Base-by-base conservation (phyloP, 2,113 vertebrate genomes). In the Tretioscincus oriximinensis region DNA sequence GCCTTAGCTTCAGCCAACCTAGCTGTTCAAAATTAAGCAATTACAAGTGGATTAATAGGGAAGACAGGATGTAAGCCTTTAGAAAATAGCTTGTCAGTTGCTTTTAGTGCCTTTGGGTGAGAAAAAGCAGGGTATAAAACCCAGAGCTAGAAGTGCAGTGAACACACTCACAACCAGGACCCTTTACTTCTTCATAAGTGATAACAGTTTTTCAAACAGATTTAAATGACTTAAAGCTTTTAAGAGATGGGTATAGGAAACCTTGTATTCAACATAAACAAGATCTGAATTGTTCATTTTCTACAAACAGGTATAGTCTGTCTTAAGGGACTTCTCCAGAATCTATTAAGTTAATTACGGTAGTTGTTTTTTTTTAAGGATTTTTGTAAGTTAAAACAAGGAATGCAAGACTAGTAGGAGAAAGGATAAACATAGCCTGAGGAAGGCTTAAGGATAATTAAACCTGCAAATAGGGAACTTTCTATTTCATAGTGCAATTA, bases 211-310 rank as follows among this genome's bases (percentile, higher is more conserved):
- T 7, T 0, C 47, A 18, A 1, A 14, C 51, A 54, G 5, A 79
- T 84, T 80, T 11, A 35, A 35, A 74, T 63, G 77, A 51, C 4
- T 51, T 73, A 3, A 54, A 31, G 71, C 83, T 85, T 41, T 78
- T 16, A 45, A 69, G 76, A 72, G 41, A 18, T 63, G n/a, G 1
- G 6, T 31, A 12, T 51, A 8, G 7, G 22, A 4, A 14, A 22
- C 76, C 78, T 35, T 67, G 83, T 61, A 78, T 1, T 2, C 4
- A 3, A 18, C 35, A 35, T 82, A 86, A 76, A 2, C 66, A 51
- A 0, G 1, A 1, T 73, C 3, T 5, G 8, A 78, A 76, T 14
- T 71, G 20, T 66, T 45, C 20, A 76, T 29, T 71, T 77, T 31
- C 24, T 84, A 24, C 21, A 47, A 66, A 4, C n/a, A 4, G 78